phyloP scores from a whole-genome alignment of 2,888 invertebrate species.

The Alentia gelatinosa region DNA sequence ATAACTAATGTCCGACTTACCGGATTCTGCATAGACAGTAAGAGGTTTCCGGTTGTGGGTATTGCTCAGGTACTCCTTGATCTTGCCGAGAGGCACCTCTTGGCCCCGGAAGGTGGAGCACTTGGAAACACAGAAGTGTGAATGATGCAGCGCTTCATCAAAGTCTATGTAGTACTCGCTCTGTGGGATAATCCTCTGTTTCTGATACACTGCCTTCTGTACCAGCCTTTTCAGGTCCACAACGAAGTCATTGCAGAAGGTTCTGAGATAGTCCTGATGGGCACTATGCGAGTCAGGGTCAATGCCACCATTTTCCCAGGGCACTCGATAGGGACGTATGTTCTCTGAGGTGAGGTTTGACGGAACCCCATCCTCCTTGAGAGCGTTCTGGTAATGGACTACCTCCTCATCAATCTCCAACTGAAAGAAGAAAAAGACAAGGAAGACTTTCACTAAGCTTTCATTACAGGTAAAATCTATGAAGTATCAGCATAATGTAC shows the following conservation, averaged over 20 bases:
- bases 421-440: conserved; percentile 60
- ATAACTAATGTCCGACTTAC: neutral
- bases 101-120: conserved; percentile 76
- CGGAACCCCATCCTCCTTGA: conserved; percentile 64
- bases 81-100: conserved; percentile 66
- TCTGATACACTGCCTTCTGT: conserved; percentile 63
- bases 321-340: conserved; percentile 42
- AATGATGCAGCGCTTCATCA: conserved; percentile 75
- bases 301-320: conserved; percentile 67
- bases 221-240: conserved; percentile 67
- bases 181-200: conserved; percentile 64
- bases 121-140: conserved; percentile 73
- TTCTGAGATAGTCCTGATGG: conserved; percentile 69
- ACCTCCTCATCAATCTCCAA: conserved; percentile 67
- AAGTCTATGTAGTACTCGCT: conserved; percentile 71
- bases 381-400: conserved; percentile 60
- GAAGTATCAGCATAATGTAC: no score
- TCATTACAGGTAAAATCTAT: no score
- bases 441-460: no score
- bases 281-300: conserved; percentile 61
- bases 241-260: conserved; percentile 70
- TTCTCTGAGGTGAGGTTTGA: conserved; percentile 59
- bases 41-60: conserved; percentile 67
- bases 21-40: conserved; percentile 73
- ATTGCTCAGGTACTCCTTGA: conserved; percentile 65